These are phyloP conservation scores for Malurus leucopterus DNA, from an alignment of 2,797 vertebrate genomes.

Conservation along the genomic window DNA sequence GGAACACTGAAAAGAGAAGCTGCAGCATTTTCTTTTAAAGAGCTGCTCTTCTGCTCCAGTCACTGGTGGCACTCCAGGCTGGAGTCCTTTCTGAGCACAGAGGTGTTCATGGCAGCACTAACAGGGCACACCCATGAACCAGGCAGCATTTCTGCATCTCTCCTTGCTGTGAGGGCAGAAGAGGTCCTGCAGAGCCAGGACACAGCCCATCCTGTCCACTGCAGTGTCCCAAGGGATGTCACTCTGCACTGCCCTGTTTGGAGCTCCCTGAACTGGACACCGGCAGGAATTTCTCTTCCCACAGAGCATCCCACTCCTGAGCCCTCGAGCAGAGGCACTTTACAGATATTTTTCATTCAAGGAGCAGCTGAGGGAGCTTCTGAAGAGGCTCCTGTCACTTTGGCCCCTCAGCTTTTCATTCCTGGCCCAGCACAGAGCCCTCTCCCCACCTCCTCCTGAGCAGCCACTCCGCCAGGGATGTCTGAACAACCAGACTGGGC, in stretches of 20 bases:
- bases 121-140: background rate
- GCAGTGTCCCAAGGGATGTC: background rate
- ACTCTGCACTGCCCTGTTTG: background rate
- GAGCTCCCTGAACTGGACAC: background rate
- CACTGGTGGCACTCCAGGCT: background rate
- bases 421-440: background rate
- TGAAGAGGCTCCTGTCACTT: accelerated
- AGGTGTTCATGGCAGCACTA: no score
- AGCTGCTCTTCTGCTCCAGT: background rate
- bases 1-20: background rate
- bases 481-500: background rate
- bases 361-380: background rate
- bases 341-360: background rate
- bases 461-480: background rate
- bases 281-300: background rate
- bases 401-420: background rate
- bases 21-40: background rate
- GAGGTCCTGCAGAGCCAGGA: background rate
- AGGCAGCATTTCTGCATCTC: background rate
- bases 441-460: background rate
- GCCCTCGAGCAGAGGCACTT: background rate
- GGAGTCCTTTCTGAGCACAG: background rate
- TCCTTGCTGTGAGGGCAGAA: background rate
- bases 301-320: background rate
- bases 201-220: background rate